These are phyloP conservation scores for Diadumene lineata DNA, from an alignment of 92 coral and sea anemone species.

Conservation along the genomic window DNA sequence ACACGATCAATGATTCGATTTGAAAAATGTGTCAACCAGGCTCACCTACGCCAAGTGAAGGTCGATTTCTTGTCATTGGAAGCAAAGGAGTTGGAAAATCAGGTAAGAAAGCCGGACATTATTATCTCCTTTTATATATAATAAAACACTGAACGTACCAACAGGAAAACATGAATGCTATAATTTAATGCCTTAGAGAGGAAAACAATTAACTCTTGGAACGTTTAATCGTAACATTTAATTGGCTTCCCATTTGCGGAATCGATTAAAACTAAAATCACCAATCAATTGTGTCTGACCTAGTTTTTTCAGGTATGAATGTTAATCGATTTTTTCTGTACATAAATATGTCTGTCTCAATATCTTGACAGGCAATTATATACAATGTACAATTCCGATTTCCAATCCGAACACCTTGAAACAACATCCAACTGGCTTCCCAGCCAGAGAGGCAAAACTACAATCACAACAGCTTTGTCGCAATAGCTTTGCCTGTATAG, in stretches of 20 bases:
- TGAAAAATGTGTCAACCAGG: conserved; percentile 52
- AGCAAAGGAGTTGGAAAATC: conserved; percentile 94
- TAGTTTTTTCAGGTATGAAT: no score
- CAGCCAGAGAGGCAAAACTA: neutral
- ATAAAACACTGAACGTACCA: neutral
- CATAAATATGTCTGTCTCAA: neutral
- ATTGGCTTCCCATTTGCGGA: conserved; percentile 6
- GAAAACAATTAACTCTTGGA: neutral
- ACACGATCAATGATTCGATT: conserved; percentile 11
- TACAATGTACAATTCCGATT: no score
- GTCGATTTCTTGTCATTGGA: conserved; percentile 80
- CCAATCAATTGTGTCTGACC: no score
- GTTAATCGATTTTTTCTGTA: no score
- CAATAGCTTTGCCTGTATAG: no score
- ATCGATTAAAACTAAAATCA: neutral
- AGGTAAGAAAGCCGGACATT: conserved; percentile 35
- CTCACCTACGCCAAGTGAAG: conserved; percentile 68
- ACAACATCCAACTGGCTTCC: neutral
- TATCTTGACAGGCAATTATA: no score
- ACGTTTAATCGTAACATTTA: conserved; percentile 1
- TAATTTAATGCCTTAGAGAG: neutral
- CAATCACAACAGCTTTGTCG: neutral
- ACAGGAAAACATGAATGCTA: neutral
- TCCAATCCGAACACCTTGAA: neutral
- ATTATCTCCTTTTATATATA: neutral